Evolutionary conservation across 2,113 vertebrate species (phyloP).

Genomic region (Xiphorhynchus elegans): DNA sequence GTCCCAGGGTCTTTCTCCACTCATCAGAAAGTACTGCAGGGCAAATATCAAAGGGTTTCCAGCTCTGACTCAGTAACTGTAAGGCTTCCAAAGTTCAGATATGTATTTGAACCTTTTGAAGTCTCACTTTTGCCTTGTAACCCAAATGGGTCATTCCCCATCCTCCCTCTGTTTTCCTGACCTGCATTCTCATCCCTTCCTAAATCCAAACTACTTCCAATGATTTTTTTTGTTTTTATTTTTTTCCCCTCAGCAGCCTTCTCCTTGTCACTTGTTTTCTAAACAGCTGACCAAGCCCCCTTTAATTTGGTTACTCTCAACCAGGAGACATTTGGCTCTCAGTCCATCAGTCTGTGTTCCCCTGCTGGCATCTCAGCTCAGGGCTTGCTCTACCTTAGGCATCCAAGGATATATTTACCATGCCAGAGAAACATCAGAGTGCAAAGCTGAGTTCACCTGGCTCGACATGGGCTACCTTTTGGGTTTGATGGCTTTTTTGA

Average conservation of each 20-base stretch:
- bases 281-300: neutral
- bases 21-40: neutral
- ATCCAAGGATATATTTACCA: neutral
- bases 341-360: neutral
- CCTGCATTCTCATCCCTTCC: rapidly evolving
- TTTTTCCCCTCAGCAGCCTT: neutral
- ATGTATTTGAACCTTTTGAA: neutral
- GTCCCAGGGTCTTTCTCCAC: neutral
- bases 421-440: neutral
- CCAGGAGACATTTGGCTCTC: neutral
- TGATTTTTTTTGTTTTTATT: neutral
- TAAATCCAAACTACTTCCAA: neutral
- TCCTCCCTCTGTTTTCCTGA: neutral
- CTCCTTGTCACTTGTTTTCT: neutral
- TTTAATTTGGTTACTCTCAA: neutral
- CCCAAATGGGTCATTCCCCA: rapidly evolving
- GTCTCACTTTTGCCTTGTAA: neutral
- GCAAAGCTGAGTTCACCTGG: neutral
- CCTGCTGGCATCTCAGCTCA: neutral
- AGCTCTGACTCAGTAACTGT: neutral
- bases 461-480: neutral
- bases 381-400: rapidly evolving
- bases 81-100: neutral
- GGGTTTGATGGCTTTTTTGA: neutral
- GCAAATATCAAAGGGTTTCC: slow-evolving; percentile 3